Evolutionary conservation across 1,140 invertebrate genomes (phyloP), one percentile per base, ranked within the genome.

Genomic region (Ditylenchus dipsaci): DNA sequence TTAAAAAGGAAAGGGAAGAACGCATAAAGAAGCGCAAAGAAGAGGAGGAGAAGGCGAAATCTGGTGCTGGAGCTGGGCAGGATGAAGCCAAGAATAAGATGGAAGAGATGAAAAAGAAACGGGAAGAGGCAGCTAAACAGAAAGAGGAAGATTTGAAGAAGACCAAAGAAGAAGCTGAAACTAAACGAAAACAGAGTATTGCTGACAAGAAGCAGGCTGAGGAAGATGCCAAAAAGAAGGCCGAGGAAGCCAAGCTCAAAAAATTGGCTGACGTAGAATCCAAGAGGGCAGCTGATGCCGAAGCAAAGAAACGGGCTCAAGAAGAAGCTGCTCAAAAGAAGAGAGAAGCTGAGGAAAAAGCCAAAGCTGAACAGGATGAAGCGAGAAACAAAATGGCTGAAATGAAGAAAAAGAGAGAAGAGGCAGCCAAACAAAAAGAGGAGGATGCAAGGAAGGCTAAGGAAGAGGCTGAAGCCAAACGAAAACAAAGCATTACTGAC

Each of bases 361-460:
- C 38, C 1, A 29, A 56, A 21, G 63, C 7, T 60, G 33, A 61
- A 19, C n/a, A 63, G 26, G 57, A 19, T 11, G 29, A 61, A 63
- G 29, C 11, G 57, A 11, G 26, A 63, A 65, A 63, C 11, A 38
- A 59, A 30, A 23, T 13, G 30, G 57, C 11, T 21, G 21, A 11
- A n/a, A 27, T 13, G 13, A 65, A 19, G 11, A 63, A 21, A 27
- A 63, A 59, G 57, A 63, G 57, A 27, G 11, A 11, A 13, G 62
- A 63, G 19, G 57, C 57, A 59, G 57, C 11, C 9, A 19, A 59
- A 23, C 27, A 27, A 19, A 58, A 66, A n/a, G n/a, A n/a, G n/a
- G n/a, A n/a, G n/a, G n/a, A n/a, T n/a, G n/a, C n/a, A 33, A 68
- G 68, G 42, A 66, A 69, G 27, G 67, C 61, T 8, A 64, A 68